Base-by-base conservation (phyloP, 37 sponge, comb jelly and placozoan genomes). In the Crambe crambe region DNA sequence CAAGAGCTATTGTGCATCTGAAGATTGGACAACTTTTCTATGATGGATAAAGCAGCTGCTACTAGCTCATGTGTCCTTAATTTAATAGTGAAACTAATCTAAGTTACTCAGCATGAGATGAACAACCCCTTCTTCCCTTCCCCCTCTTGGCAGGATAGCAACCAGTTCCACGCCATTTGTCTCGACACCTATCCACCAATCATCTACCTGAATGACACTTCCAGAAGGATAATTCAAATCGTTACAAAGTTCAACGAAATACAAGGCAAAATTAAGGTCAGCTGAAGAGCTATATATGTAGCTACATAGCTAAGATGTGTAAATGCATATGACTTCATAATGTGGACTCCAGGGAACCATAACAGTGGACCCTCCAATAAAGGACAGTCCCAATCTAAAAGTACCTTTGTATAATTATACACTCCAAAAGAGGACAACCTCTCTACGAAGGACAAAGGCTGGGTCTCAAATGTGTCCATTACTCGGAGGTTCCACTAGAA, bases 151-250 rank as follows among this genome's bases (percentile, higher is more conserved):
- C 75, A 91, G 90, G 99, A 98, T 56, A 98, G 99, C 80, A 98
- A 96, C 73, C 97, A 98, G 91, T 94, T 98, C 75, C 99, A 98
- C 81, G 97, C 99, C 1, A 80, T 94, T 25, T 98, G 99, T 56
- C 78, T 98, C 63, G 99, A 98, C 68, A 92, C 95, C 22, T 94
- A 90, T 37, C 99, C 99, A 51, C 99, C 99, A 29, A 96, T 98
- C 37, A 62, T 85, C 73, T 98, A 98, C 78, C 83, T 98, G 31
- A 98, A 85, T 47, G 97, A 92, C 40, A 82, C 82, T 32, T 96
- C 97, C 20, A 78, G 76, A 27, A 67, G 61, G 64, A 88, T 98
- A 15, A 92, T 98, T 39, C 84, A 86, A 56, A 41, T 93, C 30
- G 68, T 94, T 59, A 89, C 96, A 18, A n/a, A 27, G n/a, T 96